phyloP scores from a whole-genome alignment of 2,113 vertebrate species.

The Dascyllus trimaculatus region DNA sequence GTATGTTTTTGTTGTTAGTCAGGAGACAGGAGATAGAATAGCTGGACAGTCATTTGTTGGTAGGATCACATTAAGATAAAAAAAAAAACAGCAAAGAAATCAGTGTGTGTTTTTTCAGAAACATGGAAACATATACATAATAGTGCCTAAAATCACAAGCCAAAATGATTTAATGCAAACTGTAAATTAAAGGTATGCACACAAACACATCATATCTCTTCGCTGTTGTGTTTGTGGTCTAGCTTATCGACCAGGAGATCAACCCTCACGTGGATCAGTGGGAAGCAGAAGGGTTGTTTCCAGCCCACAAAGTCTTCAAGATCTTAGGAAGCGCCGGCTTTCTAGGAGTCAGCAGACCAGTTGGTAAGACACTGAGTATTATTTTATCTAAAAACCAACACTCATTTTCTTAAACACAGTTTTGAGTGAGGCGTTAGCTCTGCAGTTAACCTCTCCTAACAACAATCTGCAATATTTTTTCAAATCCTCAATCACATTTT shows the following conservation, averaged over 20 bases:
- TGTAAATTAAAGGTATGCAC: background rate
- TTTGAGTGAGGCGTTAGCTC: background rate
- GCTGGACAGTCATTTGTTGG: conserved; percentile 7
- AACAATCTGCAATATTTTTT: background rate
- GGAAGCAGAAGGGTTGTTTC: conserved; percentile 88
- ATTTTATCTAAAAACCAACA: background rate
- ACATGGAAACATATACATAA: background rate
- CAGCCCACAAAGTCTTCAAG: conserved; percentile 89
- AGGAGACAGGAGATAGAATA: background rate
- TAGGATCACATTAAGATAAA: background rate
- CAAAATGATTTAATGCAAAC: background rate
- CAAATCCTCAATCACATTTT: background rate
- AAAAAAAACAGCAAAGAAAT: background rate
- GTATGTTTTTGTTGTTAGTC: background rate
- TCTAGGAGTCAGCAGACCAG: conserved; percentile 87
- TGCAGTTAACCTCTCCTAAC: background rate
- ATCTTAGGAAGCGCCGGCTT: conserved; percentile 87
- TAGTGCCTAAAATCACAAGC: background rate
- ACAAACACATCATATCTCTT: background rate
- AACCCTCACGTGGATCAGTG: conserved; percentile 89
- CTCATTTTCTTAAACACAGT: background rate
- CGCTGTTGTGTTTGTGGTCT: conserved; percentile 45
- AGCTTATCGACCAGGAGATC: conserved; percentile 90
- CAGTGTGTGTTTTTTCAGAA: background rate
- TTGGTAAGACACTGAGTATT: conserved; percentile 73